These are phyloP conservation scores for Danio jaintianensis DNA, from an alignment of 2,797 vertebrate genomes.

Conservation along the genomic window DNA sequence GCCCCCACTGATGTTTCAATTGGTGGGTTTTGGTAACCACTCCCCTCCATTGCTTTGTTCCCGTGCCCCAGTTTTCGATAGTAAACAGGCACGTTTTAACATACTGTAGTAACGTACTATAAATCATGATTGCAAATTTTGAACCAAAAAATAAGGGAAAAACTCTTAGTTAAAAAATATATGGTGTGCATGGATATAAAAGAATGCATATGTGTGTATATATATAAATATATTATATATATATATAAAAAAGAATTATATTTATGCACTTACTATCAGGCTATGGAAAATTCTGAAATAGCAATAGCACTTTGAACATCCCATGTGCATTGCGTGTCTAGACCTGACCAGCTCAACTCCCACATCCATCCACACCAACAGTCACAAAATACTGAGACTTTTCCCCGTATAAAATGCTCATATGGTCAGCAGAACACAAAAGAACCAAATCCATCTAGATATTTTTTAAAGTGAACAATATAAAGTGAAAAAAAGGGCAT, in stretches of 20 bases:
- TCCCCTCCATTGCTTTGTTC: constrained; percentile 53
- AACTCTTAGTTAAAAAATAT: not conserved
- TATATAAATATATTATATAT: not conserved
- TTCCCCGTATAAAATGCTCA: constrained; percentile 12
- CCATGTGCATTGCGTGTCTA: constrained; percentile 79
- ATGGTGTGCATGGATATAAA: not conserved
- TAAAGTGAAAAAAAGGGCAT: not conserved
- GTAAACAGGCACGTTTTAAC: constrained; percentile 31
- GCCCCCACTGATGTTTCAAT: constrained; percentile 48
- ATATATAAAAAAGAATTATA: not conserved
- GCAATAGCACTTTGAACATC: constrained; percentile 39
- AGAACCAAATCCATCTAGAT: not conserved
- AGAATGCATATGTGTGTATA: not conserved
- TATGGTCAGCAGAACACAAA: not conserved
- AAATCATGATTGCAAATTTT: not conserved
- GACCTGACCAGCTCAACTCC: constrained; percentile 69
- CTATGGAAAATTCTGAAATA: not conserved
- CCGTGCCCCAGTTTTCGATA: constrained; percentile 58
- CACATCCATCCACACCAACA: constrained; percentile 63
- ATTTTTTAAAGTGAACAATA: not conserved
- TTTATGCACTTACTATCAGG: not conserved
- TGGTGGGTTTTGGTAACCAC: constrained; percentile 53
- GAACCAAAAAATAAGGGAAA: not conserved
- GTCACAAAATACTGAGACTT: constrained; percentile 64
- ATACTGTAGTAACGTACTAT: constrained; percentile 11